Conservation (phyloP, 2,113 vertebrate genomes). For the Solea senegalensis region DNA sequence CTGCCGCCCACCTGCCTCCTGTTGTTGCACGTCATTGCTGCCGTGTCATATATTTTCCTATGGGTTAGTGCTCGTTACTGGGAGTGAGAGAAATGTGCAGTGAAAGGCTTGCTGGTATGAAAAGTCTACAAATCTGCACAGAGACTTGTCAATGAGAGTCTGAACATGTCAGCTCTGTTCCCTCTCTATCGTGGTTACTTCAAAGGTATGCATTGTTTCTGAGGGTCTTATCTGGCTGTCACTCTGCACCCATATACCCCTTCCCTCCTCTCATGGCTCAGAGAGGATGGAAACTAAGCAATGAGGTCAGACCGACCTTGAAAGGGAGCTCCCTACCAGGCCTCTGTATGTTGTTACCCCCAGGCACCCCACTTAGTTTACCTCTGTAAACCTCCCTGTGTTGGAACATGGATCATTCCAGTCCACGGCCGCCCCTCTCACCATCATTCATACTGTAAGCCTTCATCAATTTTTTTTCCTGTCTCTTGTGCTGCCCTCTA, state of each 20-base stretch:
- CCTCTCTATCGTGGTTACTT: constrained; percentile 33
- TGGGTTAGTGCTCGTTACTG: constrained; percentile 55
- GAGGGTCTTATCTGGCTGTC: constrained; percentile 71
- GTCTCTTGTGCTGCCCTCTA: constrained; percentile 13
- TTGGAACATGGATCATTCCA: constrained; percentile 52
- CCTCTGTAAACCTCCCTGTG: constrained; percentile 51
- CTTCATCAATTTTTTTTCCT: constrained; percentile 30
- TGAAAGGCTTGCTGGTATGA: background rate
- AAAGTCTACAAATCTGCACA: constrained; percentile 30
- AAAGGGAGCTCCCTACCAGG: constrained; percentile 73
- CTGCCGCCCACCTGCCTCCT: constrained; percentile 75
- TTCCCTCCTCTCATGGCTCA: constrained; percentile 49
- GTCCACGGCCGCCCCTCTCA: constrained; percentile 33
- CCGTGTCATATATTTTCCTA: constrained; percentile 63
- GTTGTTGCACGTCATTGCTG: constrained; percentile 70
- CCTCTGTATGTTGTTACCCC: constrained; percentile 67
- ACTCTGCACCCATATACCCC: constrained; percentile 67
- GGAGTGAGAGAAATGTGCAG: constrained; percentile 22
- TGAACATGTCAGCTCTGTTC: constrained; percentile 30
- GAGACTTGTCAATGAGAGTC: constrained; percentile 56
- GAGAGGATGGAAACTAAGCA: constrained; percentile 77
- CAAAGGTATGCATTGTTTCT: constrained; percentile 73
- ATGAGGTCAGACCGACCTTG: constrained; percentile 82
- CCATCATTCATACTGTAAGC: constrained; percentile 40
- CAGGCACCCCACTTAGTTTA: constrained; percentile 60